phyloP scores from a whole-genome alignment of 2,797 vertebrate genomes.

The Chaenodraco wilsoni region DNA sequence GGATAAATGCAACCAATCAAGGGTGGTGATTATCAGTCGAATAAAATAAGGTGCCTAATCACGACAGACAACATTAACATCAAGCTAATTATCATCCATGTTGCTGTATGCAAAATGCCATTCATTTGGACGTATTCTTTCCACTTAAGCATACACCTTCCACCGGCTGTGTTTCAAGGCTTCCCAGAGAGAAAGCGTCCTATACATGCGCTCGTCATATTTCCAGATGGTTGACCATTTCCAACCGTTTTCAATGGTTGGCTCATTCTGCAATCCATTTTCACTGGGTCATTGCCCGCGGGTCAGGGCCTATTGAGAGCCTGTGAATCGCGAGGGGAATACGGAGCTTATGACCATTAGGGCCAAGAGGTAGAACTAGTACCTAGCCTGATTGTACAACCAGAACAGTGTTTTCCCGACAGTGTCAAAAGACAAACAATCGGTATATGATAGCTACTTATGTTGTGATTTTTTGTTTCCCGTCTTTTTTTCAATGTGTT shows the following conservation, averaged over 20 bases:
- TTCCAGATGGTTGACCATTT: conserved; percentile 74
- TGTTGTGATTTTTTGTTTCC: too few relatives aligned
- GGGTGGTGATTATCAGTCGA: background rate
- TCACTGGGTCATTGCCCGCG: conserved; percentile 57
- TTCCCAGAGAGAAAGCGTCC: conserved; percentile 45
- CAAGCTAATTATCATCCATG: background rate
- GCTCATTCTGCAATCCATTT: conserved; percentile 68
- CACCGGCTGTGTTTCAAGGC: conserved; percentile 37
- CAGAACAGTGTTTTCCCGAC: background rate
- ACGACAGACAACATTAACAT: background rate
- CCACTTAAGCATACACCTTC: conserved; percentile 43
- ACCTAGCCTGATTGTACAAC: conserved; percentile 28
- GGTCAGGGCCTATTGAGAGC: conserved; percentile 60
- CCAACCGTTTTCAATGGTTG: conserved; percentile 61
- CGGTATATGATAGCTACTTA: background rate
- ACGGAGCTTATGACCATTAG: conserved; percentile 37
- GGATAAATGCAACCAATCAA: background rate
- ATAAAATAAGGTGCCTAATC: background rate
- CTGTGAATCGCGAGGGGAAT: conserved; percentile 51
- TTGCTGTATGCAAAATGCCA: background rate
- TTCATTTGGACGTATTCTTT: conserved; percentile 18
- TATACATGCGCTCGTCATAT: conserved; percentile 47
- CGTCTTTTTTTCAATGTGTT: background rate
- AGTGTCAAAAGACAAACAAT: background rate
- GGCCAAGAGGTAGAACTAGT: conserved; percentile 28